phyloP scores from a whole-genome alignment of 2,113 vertebrate species.

The Eudorcas thomsonii region DNA sequence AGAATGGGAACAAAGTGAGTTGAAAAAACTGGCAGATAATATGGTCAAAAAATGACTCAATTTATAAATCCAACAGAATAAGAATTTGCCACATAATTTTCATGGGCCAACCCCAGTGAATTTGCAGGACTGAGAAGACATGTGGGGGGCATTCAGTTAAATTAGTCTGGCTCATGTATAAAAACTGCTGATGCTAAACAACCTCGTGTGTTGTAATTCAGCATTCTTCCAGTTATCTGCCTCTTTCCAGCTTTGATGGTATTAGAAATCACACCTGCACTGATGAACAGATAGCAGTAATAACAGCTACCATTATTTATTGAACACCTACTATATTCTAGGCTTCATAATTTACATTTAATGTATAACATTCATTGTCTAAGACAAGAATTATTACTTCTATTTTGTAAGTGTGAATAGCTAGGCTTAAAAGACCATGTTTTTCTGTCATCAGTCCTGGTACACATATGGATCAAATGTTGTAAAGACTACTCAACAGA shows the following conservation, averaged over 20 bases:
- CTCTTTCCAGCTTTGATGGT: not conserved
- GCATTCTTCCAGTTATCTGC: not conserved
- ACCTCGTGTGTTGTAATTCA: not conserved
- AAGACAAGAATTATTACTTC: not conserved
- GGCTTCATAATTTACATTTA: not conserved
- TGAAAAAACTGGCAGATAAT: conserved; percentile 14
- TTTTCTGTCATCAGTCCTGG: not conserved
- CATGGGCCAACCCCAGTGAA: not conserved
- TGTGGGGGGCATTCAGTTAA: not conserved
- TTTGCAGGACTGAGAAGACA: not conserved
- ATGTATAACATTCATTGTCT: not conserved
- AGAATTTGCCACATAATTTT: not conserved
- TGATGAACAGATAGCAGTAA: not conserved
- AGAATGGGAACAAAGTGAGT: not conserved
- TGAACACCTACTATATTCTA: not conserved
- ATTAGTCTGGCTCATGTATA: not conserved
- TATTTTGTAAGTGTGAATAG: not conserved
- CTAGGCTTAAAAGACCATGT: not conserved
- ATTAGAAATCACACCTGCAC: not conserved
- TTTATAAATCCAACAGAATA: not conserved
- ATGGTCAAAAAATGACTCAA: not conserved
- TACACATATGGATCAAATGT: not conserved
- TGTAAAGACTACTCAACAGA: not conserved
- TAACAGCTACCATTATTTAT: not conserved
- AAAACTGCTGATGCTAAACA: not conserved